phyloP scores from a whole-genome alignment of 2,888 invertebrate genomes.

The Cryptophagus acutangulus region DNA sequence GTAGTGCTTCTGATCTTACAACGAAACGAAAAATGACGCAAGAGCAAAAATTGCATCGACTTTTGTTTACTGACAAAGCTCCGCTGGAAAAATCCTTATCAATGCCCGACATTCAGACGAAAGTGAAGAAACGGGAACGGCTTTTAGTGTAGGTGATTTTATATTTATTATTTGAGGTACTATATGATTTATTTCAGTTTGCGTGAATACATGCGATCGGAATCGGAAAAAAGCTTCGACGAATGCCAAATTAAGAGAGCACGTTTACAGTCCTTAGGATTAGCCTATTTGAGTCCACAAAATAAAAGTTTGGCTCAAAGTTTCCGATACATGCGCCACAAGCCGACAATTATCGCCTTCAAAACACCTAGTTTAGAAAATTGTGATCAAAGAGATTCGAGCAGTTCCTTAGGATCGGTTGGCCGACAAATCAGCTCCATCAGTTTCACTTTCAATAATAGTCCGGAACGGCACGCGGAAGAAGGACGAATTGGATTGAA shows the following conservation, averaged over 20 bases:
- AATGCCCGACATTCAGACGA: constrained; percentile 78
- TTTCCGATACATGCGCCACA: constrained; percentile 85
- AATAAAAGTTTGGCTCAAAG: constrained; percentile 77
- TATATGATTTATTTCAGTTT: constrained; percentile 50
- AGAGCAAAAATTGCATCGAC: constrained; percentile 48
- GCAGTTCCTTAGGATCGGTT: constrained; percentile 55
- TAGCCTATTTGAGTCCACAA: constrained; percentile 70
- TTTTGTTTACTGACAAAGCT: constrained; percentile 44
- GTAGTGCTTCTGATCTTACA: constrained; percentile 36
- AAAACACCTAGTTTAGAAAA: constrained; percentile 77
- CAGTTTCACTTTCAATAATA: constrained; percentile 44
- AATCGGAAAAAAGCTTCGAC: constrained; percentile 74
- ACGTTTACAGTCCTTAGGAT: constrained; percentile 58
- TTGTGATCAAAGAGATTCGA: constrained; percentile 56
- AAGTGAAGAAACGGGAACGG: constrained; percentile 64
- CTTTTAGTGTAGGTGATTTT: constrained; percentile 62
- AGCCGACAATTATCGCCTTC: constrained; percentile 83
- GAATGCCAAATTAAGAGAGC: constrained; percentile 62
- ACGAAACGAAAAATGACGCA: constrained; percentile 42
- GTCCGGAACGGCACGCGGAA: constrained; percentile 53
- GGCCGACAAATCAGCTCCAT: constrained; percentile 37
- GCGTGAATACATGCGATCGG: constrained; percentile 68
- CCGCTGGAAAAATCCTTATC: constrained; percentile 76
- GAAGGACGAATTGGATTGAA: constrained; percentile 55
- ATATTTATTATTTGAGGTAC: constrained; percentile 6